Evolutionary conservation across 2,797 vertebrate genomes (phyloP).

Genomic region (Sebastiscus albofasciatus): DNA sequence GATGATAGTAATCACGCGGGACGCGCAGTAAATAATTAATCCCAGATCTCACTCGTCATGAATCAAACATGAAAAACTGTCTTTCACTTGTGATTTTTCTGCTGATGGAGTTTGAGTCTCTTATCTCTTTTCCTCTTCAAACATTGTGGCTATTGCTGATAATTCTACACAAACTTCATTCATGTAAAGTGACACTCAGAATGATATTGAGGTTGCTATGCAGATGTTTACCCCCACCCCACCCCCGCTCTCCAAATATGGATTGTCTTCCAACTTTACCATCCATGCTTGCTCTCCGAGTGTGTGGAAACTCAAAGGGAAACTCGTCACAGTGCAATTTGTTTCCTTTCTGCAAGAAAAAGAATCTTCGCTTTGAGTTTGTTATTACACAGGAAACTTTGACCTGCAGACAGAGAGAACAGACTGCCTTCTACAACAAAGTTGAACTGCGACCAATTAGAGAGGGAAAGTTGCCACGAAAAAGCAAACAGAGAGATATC

Average conservation of each 20-base stretch:
- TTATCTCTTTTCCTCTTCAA: not conserved
- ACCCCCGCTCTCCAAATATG: not conserved
- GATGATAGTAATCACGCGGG: not conserved
- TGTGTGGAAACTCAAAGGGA: slow-evolving; percentile 3
- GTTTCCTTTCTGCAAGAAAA: slow-evolving; percentile 10
- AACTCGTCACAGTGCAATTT: slow-evolving; percentile 9
- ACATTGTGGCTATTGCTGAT: not conserved
- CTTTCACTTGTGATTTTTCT: not conserved
- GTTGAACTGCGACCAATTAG: slow-evolving; percentile 69
- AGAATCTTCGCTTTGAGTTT: slow-evolving; percentile 19
- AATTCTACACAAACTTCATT: not conserved
- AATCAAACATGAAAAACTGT: not conserved
- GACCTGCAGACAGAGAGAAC: slow-evolving; percentile 43
- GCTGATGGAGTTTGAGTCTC: not conserved
- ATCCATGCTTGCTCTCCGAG: not conserved
- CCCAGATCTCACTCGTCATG: not conserved
- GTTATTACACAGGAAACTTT: slow-evolving; percentile 29
- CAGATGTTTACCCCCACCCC: not conserved
- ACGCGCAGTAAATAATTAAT: not conserved
- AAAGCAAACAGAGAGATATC: slow-evolving; percentile 38
- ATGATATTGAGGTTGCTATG: not conserved
- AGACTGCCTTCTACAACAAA: slow-evolving; percentile 47
- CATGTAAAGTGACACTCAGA: not conserved
- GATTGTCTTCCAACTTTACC: not conserved
- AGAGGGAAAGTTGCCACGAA: slow-evolving; percentile 46